Evolutionary conservation across 2,797 vertebrate genomes (phyloP), one percentile per base, ranked within the genome.

Genomic region (Sebastes oblongus): DNA sequence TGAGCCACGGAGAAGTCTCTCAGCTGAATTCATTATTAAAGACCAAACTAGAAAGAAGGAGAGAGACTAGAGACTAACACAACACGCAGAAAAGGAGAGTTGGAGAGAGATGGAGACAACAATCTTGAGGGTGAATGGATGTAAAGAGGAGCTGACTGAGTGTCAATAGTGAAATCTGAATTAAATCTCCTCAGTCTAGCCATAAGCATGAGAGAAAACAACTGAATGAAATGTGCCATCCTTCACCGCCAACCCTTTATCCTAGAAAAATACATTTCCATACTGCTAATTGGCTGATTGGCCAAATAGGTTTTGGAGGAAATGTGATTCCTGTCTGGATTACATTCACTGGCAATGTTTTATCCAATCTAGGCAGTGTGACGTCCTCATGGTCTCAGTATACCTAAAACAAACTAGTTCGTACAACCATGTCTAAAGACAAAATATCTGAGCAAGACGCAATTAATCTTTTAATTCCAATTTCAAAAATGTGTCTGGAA

Each of bases 21-120:
- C 66, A 13, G 79, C 46, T 25, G 18, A 75, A 82, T 84, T 59
- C 65, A 86, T 78, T 83, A 83, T 90, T 81, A 66, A 87, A 79
- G 73, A 77, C 55, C 18, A 61, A 71, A 66, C 66, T 50, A 46
- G 29, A 78, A 74, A 71, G 72, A 70, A 4, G 56, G 32, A 65
- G 67, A 71, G 32, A 10, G 11, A n/a, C 46, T 10, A 22, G 52
- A n/a, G 20, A 46, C 39, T 39, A 39, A 42, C 16, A 66, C 18
- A 30, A 72, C 20, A 64, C 16, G 46, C 1, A 67, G 18, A 29
- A 29, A 46, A 11, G 16, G 34, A 56, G 34, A 46, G 25, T 8
- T 11, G 2, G 46, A 24, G 25, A 25, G 59, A 55, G 32, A 75
- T 2, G 5, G 13, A 62, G 65, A 29, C 4, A 39, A 24, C 1